Evolutionary conservation across 1,140 invertebrate genomes (phyloP).

Genomic region (Solenopsis fugax): DNA sequence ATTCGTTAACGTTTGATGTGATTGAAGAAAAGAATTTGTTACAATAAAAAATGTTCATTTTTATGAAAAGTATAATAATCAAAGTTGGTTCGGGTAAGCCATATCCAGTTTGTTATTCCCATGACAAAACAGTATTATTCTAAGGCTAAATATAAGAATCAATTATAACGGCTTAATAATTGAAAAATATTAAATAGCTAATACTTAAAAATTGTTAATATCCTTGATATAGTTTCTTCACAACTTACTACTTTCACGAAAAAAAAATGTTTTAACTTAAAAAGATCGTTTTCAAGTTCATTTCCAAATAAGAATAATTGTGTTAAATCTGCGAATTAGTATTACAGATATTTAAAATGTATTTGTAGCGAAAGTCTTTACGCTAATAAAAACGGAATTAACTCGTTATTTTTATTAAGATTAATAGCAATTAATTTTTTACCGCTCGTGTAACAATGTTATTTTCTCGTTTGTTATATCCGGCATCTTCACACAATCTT

Average conservation of each 20-base stretch:
- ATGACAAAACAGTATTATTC: no score
- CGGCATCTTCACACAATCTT: neutral
- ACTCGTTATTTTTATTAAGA: neutral
- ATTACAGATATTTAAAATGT: conserved; percentile 1
- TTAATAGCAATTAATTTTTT: conserved; percentile 9
- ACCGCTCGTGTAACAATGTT: neutral
- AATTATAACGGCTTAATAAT: neutral
- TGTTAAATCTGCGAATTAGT: neutral
- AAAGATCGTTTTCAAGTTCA: neutral
- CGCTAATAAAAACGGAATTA: neutral
- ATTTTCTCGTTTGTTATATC: neutral
- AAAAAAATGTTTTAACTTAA: neutral
- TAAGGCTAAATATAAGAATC: no score
- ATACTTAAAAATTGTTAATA: neutral
- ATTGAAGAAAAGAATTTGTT: no score
- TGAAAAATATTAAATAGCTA: neutral
- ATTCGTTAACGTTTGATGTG: no score
- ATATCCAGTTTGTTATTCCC: no score
- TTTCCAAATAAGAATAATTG: conserved; percentile 2
- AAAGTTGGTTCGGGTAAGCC: no score
- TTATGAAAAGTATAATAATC: no score
- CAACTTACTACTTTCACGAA: neutral
- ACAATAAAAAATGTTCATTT: no score
- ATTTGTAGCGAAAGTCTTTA: neutral
- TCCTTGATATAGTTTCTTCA: neutral